Percentiles rank a stretch among this genome's conserved stretches.
These are phyloP conservation scores for Arrhopalites spinosus DNA, from an alignment of 2,888 invertebrate genomes.

Conservation along the genomic window DNA sequence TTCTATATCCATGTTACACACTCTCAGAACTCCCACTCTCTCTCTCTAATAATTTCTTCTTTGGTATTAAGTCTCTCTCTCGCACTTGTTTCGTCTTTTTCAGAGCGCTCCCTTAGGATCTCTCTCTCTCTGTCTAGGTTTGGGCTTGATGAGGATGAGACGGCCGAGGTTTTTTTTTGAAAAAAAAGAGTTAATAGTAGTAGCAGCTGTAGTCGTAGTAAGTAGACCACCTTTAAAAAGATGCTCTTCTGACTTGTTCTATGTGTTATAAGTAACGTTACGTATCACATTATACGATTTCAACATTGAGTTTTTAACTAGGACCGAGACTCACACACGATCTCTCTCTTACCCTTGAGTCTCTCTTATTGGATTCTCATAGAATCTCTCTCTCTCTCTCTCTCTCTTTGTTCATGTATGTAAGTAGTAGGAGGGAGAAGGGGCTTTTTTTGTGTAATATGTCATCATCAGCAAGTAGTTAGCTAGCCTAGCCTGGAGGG, in stretches of 20 bases:
- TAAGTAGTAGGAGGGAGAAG: no score
- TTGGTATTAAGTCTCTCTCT: slow-evolving; percentile 1
- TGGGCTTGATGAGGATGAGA: slow-evolving; percentile 9
- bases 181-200: background rate
- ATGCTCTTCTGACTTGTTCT: background rate
- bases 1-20: background rate
- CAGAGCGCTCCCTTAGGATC: slow-evolving; percentile 15
- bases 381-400: background rate
- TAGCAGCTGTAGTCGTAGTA: background rate
- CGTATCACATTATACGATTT: background rate
- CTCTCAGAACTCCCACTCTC: background rate
- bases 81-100: slow-evolving; percentile 17
- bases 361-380: background rate
- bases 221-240: no score
- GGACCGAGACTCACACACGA: background rate
- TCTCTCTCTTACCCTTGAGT: background rate
- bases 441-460: background rate
- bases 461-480: slow-evolving; percentile 38
- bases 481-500: slow-evolving; percentile 37
- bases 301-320: background rate
- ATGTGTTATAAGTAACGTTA: background rate
- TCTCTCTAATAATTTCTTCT: slow-evolving; percentile 10
- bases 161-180: background rate
- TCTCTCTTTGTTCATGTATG: background rate
- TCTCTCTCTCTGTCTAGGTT: background rate